These are phyloP conservation scores for Stenoptilia bipunctidactyla DNA, from an alignment of 2,888 invertebrate genomes.

Conservation along the genomic window DNA sequence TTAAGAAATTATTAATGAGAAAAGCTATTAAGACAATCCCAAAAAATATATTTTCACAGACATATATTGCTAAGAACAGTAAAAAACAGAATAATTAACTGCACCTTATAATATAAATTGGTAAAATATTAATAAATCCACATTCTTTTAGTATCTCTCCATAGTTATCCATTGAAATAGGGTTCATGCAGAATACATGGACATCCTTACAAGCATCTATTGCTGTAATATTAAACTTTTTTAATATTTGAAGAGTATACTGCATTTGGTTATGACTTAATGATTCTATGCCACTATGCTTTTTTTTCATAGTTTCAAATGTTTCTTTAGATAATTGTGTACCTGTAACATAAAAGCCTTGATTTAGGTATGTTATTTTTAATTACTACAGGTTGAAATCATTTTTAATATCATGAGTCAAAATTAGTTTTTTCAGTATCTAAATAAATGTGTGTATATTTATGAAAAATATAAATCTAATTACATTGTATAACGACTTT, in stretches of 20 bases:
- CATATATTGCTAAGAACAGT: not conserved
- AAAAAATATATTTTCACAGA: not conserved
- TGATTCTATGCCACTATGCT: conserved; percentile 41
- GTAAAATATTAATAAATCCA: conserved; percentile 57
- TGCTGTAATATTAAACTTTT: conserved; percentile 54
- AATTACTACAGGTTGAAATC: no score
- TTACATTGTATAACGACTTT: no score
- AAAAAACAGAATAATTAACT: not conserved
- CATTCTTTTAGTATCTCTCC: conserved; percentile 73
- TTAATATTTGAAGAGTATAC: conserved; percentile 36
- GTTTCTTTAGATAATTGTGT: conserved; percentile 20
- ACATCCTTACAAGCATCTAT: conserved; percentile 66
- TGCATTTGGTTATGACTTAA: conserved; percentile 36
- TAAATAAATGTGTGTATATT: no score
- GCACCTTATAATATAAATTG: conserved; percentile 52
- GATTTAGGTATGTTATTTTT: no score
- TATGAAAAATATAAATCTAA: no score
- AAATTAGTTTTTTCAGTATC: no score
- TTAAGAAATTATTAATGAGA: no score
- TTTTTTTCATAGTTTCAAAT: conserved; percentile 30
- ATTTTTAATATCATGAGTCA: no score
- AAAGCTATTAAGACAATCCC: no score
- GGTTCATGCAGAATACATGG: conserved; percentile 68
- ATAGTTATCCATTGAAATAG: conserved; percentile 72
- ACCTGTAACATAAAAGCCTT: no score